Base-by-base conservation (phyloP, 2,113 vertebrate species). In the Burhinus bistriatus region DNA sequence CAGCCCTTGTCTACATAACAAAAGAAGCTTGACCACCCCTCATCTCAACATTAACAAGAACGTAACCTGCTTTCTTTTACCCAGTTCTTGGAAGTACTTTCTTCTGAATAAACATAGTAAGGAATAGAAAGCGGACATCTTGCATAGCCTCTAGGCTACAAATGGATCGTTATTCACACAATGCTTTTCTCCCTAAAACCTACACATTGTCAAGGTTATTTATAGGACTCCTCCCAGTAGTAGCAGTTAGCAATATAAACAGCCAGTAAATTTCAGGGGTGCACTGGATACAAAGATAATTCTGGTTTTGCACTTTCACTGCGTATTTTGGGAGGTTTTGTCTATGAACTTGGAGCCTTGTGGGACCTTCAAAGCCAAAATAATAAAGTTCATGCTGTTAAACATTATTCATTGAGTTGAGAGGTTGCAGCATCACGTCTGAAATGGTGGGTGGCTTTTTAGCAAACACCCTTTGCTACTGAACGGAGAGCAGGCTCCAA, bases 241-340 rank as follows among this genome's bases (percentile, higher is more conserved):
- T 85, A 93, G 81, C 84, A 82, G 38, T 59, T 70, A 51, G 62
- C 45, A 83, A 62, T 34, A 83, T 76, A 97, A 93, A 82, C 54
- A 80, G 87, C 22, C 91, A 90, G 87, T 90, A 91, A 87, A 93
- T 97, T 96, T 91, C 66, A 77, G 72, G 59, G 55, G 76, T 82
- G 72, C 38, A 6, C 42, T 73, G 62, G 65, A 86, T 47, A n/a
- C 70, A 70, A 52, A 93, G 82, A 88, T 83, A 78, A 77, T 66
- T 83, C 70, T 86, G 58, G n/a, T 66, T 93, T 93, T 87, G 81
- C 62, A 65, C 54, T 92, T 93, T 36, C 30, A 11, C 19, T 82
- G 61, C 38, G 32, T 66, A 22, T 86, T 88, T 90, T 55, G 76
- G 68, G 68, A 95, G 55, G 61, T 78, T 89, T 89, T 52, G 23